phyloP scores from a whole-genome alignment of 2,797 vertebrate genomes.

The Spinus pinus region DNA sequence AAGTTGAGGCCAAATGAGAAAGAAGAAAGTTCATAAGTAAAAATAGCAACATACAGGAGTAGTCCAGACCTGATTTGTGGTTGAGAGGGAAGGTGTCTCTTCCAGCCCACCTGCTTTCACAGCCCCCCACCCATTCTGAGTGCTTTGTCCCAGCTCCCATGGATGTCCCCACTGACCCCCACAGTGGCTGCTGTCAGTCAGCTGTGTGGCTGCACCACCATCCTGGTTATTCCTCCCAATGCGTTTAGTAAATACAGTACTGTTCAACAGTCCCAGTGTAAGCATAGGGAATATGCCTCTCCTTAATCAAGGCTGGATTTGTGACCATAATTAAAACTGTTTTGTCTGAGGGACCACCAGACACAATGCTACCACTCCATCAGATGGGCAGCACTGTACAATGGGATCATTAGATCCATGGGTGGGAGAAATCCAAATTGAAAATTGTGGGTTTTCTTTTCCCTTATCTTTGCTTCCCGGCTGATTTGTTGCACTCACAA shows the following conservation, averaged over 20 bases:
- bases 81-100: neutral
- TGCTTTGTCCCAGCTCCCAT: neutral
- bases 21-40: neutral
- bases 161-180: neutral
- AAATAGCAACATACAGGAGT: neutral
- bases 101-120: neutral
- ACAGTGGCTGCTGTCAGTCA: too few relatives aligned
- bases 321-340: neutral
- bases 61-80: neutral
- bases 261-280: neutral
- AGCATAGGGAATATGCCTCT: neutral
- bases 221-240: neutral
- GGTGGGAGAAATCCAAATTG: neutral
- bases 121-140: fast-evolving
- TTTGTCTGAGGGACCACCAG: neutral
- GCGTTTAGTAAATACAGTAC: fast-evolving
- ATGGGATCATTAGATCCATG: neutral
- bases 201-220: neutral
- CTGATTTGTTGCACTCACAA: neutral
- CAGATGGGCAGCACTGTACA: fast-evolving
- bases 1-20: neutral
- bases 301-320: neutral
- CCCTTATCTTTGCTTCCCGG: neutral
- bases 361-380: neutral
- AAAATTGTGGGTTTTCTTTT: neutral